Conservation (phyloP, 92 coral and sea anemone genomes). For the Umimayanthus kanabou region DNA sequence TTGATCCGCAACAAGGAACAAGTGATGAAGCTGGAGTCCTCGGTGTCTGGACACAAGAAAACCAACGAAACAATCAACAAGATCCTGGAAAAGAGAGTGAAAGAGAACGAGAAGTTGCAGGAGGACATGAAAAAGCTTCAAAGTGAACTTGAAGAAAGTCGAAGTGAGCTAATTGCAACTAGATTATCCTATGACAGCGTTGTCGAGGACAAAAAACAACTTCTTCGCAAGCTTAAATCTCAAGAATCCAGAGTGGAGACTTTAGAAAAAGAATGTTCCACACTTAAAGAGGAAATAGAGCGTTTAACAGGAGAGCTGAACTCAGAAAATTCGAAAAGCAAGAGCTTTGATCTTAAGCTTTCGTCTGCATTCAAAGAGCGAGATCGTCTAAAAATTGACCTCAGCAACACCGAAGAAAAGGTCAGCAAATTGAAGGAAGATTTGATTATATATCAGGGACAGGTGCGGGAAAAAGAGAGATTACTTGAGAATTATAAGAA, state of each 20-base stretch:
- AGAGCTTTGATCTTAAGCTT: neutral
- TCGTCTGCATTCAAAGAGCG: slow-evolving; percentile 19
- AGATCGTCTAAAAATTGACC: neutral
- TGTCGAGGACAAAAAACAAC: slow-evolving; percentile 18
- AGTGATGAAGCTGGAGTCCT: slow-evolving; percentile 16
- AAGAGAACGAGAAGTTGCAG: slow-evolving; percentile 9
- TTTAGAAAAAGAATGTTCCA: neutral
- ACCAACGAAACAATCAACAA: slow-evolving; percentile 26
- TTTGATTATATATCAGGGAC: slow-evolving; percentile 2
- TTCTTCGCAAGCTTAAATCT: slow-evolving; percentile 1
- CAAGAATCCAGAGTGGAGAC: slow-evolving; percentile 2
- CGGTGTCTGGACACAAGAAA: slow-evolving; percentile 21
- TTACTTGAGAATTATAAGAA: neutral
- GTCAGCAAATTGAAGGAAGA: neutral
- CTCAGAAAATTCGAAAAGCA: neutral
- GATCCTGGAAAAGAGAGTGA: neutral
- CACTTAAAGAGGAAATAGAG: neutral
- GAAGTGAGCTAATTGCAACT: neutral
- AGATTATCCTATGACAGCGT: neutral
- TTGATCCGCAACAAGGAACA: neutral
- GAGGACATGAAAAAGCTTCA: slow-evolving; percentile 5
- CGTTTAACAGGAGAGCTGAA: neutral
- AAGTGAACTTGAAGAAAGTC: neutral
- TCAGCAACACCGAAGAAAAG: neutral
- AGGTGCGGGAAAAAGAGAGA: slow-evolving; percentile 5